A percentile compares a stretch with the other conserved stretches of the same genome.
Conservation (phyloP, 2,888 invertebrate genomes). For the Exocentrus adspersus region DNA sequence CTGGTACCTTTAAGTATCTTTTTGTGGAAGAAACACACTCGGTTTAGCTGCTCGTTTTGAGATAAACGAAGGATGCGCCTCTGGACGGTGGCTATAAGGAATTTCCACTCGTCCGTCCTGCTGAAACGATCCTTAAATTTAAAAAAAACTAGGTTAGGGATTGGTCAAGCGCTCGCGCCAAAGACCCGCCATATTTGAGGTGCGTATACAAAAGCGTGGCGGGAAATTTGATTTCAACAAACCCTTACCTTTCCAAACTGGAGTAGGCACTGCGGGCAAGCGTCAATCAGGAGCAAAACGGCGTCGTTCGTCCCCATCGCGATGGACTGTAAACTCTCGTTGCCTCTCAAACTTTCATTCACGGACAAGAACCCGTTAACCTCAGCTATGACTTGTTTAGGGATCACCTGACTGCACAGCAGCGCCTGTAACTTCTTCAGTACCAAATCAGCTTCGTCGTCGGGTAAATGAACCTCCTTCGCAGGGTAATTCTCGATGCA, state of each 20-base stretch:
- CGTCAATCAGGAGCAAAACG: slow-evolving; percentile 67
- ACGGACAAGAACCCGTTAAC: slow-evolving; percentile 70
- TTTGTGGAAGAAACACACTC: slow-evolving; percentile 60
- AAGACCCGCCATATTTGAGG: no score
- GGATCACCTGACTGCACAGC: slow-evolving; percentile 67
- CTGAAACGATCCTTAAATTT: slow-evolving; percentile 61
- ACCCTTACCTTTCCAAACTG: slow-evolving; percentile 72
- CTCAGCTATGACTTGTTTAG: slow-evolving; percentile 68
- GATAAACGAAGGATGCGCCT: slow-evolving; percentile 58
- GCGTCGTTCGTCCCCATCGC: slow-evolving; percentile 66
- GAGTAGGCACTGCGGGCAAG: slow-evolving; percentile 71
- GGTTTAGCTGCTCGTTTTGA: slow-evolving; percentile 52
- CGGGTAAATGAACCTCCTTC: slow-evolving; percentile 34
- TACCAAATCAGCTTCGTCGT: slow-evolving; percentile 55
- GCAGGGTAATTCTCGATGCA: slow-evolving; percentile 48
- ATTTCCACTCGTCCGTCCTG: slow-evolving; percentile 63
- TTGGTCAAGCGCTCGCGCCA: no score
- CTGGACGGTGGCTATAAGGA: slow-evolving; percentile 61
- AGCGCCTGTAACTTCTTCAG: slow-evolving; percentile 67
- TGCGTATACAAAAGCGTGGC: no score
- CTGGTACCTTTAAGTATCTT: slow-evolving; percentile 59
- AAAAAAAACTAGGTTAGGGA: no score
- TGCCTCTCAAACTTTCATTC: slow-evolving; percentile 67
- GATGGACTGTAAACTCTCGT: slow-evolving; percentile 66
- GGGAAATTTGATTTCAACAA: no score